Conservation (phyloP, 2,888 invertebrate genomes). For the Seira sanloemensis region DNA sequence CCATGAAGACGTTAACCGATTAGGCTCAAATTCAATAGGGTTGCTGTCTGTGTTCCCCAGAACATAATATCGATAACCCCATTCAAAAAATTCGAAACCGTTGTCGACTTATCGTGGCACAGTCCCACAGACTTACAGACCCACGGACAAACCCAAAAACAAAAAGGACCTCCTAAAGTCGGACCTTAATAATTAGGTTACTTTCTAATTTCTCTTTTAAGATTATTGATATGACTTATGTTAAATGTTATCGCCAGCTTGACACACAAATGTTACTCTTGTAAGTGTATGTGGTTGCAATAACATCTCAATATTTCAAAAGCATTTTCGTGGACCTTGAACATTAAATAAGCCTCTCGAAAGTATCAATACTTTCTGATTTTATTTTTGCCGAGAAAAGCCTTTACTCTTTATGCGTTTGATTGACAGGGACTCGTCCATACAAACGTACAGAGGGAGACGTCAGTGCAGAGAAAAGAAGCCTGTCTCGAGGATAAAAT, state of each 20-base stretch:
- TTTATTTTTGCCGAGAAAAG: neutral
- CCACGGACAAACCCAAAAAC: no score
- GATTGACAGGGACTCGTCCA: constrained; percentile 21
- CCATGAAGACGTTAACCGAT: no score
- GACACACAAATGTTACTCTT: no score
- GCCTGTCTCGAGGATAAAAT: constrained; percentile 27
- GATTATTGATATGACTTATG: neutral
- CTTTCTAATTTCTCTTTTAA: neutral
- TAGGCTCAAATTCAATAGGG: no score
- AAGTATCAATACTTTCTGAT: neutral
- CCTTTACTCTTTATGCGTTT: neutral
- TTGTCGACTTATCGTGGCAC: no score
- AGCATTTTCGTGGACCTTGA: neutral
- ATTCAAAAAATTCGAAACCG: no score
- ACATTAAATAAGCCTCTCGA: neutral
- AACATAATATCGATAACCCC: no score
- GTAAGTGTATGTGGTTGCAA: neutral
- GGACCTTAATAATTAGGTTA: neutral
- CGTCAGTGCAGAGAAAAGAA: constrained; percentile 40
- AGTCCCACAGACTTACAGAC: no score
- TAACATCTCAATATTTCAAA: neutral
- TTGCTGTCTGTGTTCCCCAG: no score
- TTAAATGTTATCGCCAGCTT: no score
- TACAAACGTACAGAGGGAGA: constrained; percentile 48
- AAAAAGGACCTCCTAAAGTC: no score